Conservation (phyloP, 2,888 invertebrate genomes). For the Ornithoptera alexandrae region DNA sequence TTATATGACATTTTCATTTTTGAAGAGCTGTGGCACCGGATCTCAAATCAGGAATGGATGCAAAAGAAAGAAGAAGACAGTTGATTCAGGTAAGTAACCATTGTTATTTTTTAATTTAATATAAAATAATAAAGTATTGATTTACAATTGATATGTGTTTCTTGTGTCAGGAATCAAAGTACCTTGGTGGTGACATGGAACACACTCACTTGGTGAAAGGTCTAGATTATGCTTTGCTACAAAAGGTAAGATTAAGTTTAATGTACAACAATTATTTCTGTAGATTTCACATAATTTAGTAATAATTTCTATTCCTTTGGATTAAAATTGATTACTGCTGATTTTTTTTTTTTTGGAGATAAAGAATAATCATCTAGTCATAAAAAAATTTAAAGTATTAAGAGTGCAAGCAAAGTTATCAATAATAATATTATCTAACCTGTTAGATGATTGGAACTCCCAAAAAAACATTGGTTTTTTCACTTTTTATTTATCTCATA, state of each 20-base stretch:
- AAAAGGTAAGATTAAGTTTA: constrained; percentile 76
- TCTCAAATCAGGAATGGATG: constrained; percentile 95
- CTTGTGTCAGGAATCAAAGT: constrained; percentile 92
- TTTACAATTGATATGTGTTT: background rate
- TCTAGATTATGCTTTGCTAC: constrained; percentile 87
- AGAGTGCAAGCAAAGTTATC: no score
- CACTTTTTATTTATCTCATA: no score
- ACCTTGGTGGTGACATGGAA: constrained; percentile 99
- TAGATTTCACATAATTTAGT: background rate
- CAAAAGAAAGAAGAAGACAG: constrained; percentile 95
- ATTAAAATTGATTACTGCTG: no score
- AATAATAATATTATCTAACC: no score
- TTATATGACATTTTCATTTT: constrained; percentile 18
- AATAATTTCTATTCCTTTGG: no score
- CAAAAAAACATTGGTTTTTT: no score
- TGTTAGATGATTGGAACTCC: no score
- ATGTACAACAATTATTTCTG: background rate
- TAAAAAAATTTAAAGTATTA: no score
- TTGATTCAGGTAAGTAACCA: constrained; percentile 86
- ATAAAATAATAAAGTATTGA: background rate
- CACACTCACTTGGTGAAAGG: constrained; percentile 99
- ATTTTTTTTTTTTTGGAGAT: no score
- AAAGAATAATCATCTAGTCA: no score
- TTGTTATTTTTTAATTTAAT: constrained; percentile 19
- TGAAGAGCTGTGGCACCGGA: constrained; percentile 96